Conservation (phyloP, 2,888 invertebrate genomes). For the Galerucella nymphaeae region DNA sequence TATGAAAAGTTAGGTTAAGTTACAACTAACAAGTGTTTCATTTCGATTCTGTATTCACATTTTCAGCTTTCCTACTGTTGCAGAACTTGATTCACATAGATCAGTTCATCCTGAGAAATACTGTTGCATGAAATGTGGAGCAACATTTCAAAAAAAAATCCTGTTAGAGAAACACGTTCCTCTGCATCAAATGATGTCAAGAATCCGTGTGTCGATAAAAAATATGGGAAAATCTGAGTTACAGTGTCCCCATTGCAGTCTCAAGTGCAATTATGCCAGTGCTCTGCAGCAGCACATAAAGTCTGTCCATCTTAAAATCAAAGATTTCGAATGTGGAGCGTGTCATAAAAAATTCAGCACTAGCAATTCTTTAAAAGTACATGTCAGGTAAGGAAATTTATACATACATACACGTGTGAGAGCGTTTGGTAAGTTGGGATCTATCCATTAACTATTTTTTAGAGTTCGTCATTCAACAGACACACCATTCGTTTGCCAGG, state of each 20-base stretch:
- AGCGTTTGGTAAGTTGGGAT: no score
- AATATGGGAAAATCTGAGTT: neutral
- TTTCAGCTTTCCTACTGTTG: constrained; percentile 25
- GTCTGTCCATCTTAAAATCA: constrained; percentile 25
- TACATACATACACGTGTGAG: neutral
- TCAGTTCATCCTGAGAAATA: constrained; percentile 16
- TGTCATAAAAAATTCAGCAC: constrained; percentile 28
- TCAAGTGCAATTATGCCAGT: neutral
- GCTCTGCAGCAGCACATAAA: constrained; percentile 18
- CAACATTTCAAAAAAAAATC: constrained; percentile 11
- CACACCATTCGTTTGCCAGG: constrained; percentile 14
- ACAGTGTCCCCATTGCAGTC: neutral
- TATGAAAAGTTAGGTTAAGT: neutral
- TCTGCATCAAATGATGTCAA: constrained; percentile 20
- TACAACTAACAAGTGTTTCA: no score
- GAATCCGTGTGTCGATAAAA: neutral
- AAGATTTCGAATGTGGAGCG: constrained; percentile 7
- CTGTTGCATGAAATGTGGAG: constrained; percentile 27
- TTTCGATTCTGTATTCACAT: neutral
- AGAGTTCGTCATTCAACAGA: constrained; percentile 23
- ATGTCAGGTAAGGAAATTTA: constrained; percentile 25
- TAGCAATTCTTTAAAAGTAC: constrained; percentile 9
- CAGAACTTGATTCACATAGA: constrained; percentile 22
- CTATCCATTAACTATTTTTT: neutral
- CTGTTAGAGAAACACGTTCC: constrained; percentile 11